A percentile compares a stretch with the other conserved stretches of the same genome.
Conservation (phyloP, 2,888 invertebrate species). For the Beris chalybata region DNA sequence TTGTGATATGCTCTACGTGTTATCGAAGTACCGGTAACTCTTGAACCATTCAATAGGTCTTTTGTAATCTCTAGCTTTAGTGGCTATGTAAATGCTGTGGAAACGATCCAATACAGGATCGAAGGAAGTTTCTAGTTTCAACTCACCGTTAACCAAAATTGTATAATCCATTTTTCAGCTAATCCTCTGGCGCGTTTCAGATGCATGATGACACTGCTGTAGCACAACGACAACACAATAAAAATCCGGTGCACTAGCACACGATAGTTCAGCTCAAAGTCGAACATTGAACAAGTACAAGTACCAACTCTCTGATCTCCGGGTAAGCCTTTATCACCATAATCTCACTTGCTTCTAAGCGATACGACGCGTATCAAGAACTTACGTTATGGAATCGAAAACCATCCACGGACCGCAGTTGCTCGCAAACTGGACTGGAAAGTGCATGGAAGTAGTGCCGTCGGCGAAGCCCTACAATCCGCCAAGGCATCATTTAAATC, state of each 20-base stretch:
- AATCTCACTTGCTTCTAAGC: constrained; percentile 9
- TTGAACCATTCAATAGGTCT: too few species aligned
- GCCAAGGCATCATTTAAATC: constrained; percentile 32
- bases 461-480: constrained; percentile 32
- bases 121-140: too few species aligned
- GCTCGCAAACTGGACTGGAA: constrained; percentile 28
- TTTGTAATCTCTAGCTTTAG: too few species aligned
- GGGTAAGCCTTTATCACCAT: constrained; percentile 26
- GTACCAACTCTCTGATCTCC: constrained; percentile 7
- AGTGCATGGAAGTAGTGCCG: constrained; percentile 22
- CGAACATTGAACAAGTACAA: constrained; percentile 17
- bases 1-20: too few species aligned
- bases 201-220: constrained; percentile 47
- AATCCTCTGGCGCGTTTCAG: constrained; percentile 44
- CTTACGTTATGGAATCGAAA: constrained; percentile 4
- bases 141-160: constrained; percentile 39
- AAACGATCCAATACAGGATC: too few species aligned
- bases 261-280: constrained; percentile 39
- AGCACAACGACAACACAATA: constrained; percentile 46
- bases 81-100: too few species aligned
- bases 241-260: constrained; percentile 50
- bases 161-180: constrained; percentile 52
- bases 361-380: constrained; percentile 9
- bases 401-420: constrained; percentile 29
- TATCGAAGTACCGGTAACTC: too few species aligned